Percentiles rank a stretch among this genome's conserved stretches.
Conservation (phyloP, 2,113 vertebrate species). For the Kryptolebias marmoratus region DNA sequence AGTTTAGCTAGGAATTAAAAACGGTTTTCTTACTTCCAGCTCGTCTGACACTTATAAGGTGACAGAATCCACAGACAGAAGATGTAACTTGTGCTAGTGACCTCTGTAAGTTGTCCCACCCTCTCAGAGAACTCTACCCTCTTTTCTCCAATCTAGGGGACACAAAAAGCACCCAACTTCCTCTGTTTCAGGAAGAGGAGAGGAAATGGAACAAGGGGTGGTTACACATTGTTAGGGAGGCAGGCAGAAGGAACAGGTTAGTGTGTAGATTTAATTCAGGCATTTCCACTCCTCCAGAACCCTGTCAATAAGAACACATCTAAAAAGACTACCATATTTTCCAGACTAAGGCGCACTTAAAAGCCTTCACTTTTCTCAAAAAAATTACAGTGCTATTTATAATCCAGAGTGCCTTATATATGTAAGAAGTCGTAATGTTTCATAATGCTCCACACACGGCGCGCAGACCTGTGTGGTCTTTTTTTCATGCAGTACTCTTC, state of each 20-base stretch:
- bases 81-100: constrained; percentile 31
- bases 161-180: constrained; percentile 49
- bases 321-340: no score
- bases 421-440: no score
- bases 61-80: constrained; percentile 4
- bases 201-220: constrained; percentile 54
- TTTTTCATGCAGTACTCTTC: no score
- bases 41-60: constrained; percentile 11
- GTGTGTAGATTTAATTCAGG: constrained; percentile 15
- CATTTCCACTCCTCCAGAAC: background rate
- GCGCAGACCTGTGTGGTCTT: no score
- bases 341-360: no score
- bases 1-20: background rate
- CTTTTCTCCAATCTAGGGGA: constrained; percentile 35
- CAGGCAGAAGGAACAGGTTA: constrained; percentile 35
- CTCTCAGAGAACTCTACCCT: constrained; percentile 9
- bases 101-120: constrained; percentile 20
- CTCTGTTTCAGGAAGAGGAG: constrained; percentile 61
- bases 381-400: no score
- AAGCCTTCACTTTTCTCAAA: no score
- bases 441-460: no score
- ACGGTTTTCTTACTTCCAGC: background rate
- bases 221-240: constrained; percentile 60
- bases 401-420: no score
- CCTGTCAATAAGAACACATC: background rate